Base-by-base conservation (phyloP, 30 jellyfish, hydroid and myxozoan species). In the Aurelia coerulea region DNA sequence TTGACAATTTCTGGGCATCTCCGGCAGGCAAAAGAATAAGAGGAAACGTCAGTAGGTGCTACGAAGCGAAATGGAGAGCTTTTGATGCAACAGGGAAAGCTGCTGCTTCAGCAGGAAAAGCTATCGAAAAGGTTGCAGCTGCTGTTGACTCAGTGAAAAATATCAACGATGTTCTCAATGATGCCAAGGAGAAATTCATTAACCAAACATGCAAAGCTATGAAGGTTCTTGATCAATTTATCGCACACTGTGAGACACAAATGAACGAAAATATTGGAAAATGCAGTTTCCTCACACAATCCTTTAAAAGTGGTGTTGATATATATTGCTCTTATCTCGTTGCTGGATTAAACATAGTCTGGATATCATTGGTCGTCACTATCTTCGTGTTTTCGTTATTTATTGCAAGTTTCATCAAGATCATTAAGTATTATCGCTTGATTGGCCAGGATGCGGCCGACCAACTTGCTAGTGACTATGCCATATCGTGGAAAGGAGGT, bases 341-440 rank as follows among this genome's bases (percentile, higher is more conserved):
- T 50, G 62, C 75, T n/a, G 86, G 83, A 13, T 5, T 72, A 49
- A 69, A 83, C 74, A 69, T 33, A 1, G 62, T 83, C 32, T 83
- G 92, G 92, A 41, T 83, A 34, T 83, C 92, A 19, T 32, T 83
- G 11, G 92, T 78, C 62, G 71, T 83, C 16, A 31, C 80, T 31
- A n/a, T 51, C 2, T 83, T 68, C 23, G 33, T 64, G 54, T 53
- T 71, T 35, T 33, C 82, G 9, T 37, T 62, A 19, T 83, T 35
- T 52, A 13, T 70, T 80, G 18, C 13, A 16, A 49, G 77, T 63
- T 83, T 83, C 62, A 23, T 83, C 37, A 69, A 59, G 33, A 18
- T 31, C 14, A 41, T 60, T 23, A 56, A 68, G 19, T 83, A 83
- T 37, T 72, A 23, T 16, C 84, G 92, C 29, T 70, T 69, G 6